These are phyloP conservation scores for Salticus scenicus DNA, from an alignment of 2,888 invertebrate species.

Conservation along the genomic window DNA sequence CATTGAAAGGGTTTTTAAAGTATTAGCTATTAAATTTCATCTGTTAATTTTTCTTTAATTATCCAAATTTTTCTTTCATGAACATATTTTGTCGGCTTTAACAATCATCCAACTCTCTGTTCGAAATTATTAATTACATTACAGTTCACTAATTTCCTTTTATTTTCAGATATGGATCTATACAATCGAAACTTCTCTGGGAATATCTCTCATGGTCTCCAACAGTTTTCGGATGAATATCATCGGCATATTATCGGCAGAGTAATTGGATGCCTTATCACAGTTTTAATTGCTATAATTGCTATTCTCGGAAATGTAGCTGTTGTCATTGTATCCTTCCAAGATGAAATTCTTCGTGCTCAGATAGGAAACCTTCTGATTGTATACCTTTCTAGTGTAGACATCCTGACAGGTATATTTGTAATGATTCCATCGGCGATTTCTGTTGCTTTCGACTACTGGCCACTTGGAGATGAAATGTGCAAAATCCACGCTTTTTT, in stretches of 20 bases:
- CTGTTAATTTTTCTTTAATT: no score
- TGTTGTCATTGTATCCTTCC: slow-evolving; percentile 32
- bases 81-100: no score
- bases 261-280: slow-evolving; percentile 21
- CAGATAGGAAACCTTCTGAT: slow-evolving; percentile 38
- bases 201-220: no score
- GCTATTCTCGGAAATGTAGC: slow-evolving; percentile 33
- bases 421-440: slow-evolving; percentile 48
- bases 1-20: no score
- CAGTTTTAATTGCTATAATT: slow-evolving; percentile 26
- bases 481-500: slow-evolving; percentile 74
- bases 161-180: no score
- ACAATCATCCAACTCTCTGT: no score
- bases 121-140: no score
- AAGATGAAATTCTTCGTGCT: slow-evolving; percentile 26
- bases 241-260: neutral
- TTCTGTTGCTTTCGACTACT: slow-evolving; percentile 36
- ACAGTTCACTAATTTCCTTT: no score
- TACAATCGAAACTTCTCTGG: no score
- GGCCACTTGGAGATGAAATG: slow-evolving; percentile 46
- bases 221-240: no score
- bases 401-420: slow-evolving; percentile 35
- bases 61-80: no score
- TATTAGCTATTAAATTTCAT: no score
- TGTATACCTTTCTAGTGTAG: slow-evolving; percentile 36